Evolutionary conservation across 2,113 vertebrate species (phyloP).

Genomic region (Dicrurus megarhynchus): DNA sequence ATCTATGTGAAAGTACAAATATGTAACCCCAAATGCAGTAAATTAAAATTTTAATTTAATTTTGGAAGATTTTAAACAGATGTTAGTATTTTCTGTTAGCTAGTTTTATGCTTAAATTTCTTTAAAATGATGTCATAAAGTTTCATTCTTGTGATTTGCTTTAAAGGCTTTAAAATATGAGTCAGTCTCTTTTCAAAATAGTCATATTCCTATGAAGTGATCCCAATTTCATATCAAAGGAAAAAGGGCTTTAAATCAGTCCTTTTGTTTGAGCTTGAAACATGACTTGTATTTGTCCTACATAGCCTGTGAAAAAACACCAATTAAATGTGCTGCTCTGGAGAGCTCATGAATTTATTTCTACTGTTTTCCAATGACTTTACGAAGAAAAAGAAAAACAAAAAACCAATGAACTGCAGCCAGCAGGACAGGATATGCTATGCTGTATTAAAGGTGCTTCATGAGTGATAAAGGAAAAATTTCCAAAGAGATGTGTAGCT

Average conservation of each 20-base stretch:
- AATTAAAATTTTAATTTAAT: not conserved
- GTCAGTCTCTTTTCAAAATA: constrained; percentile 1
- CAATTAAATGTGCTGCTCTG: not conserved
- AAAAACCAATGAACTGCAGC: not conserved
- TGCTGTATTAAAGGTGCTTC: not conserved
- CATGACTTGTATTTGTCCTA: constrained; percentile 19
- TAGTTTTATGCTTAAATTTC: not conserved
- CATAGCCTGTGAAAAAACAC: not conserved
- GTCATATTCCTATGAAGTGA: not conserved
- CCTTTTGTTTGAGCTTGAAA: constrained; percentile 27
- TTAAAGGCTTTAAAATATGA: not conserved
- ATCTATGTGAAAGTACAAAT: not conserved
- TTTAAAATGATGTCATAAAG: not conserved
- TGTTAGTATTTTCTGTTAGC: not conserved
- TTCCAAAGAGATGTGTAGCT: not conserved
- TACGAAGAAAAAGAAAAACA: not conserved
- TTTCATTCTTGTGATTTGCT: constrained; percentile 5
- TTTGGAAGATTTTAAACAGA: not conserved
- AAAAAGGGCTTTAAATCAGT: constrained; percentile 5
- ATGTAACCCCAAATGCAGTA: not conserved
- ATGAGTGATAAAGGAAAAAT: not conserved
- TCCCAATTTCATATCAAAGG: constrained; percentile 29
- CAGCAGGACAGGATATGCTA: not conserved
- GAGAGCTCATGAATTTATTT: not conserved
- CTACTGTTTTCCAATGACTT: not conserved